These are phyloP conservation scores for Pithys albifrons DNA, from an alignment of 2,113 vertebrate species.

Conservation along the genomic window DNA sequence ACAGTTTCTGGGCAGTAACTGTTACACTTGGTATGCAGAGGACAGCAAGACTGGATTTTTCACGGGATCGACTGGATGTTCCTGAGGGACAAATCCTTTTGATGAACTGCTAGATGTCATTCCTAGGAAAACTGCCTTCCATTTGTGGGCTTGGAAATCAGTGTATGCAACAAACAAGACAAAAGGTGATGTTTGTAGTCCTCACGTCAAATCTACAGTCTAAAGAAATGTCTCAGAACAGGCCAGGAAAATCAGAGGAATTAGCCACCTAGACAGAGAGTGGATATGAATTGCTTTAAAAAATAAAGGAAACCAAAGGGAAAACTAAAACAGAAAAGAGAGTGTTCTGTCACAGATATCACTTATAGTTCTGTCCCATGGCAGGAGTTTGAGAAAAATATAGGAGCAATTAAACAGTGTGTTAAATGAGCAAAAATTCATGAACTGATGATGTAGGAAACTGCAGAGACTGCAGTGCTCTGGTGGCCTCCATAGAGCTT, in stretches of 20 bases:
- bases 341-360: not conserved
- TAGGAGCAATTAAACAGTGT: not conserved
- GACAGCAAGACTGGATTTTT: not conserved
- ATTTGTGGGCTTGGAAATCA: not conserved
- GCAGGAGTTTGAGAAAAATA: not conserved
- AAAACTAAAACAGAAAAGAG: not conserved
- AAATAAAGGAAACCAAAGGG: not conserved
- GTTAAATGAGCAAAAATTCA: not conserved
- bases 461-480: not conserved
- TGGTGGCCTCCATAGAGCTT: not conserved
- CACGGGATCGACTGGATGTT: not conserved
- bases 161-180: not conserved
- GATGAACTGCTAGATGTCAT: not conserved
- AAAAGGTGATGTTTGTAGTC: not conserved
- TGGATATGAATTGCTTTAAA: not conserved
- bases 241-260: not conserved
- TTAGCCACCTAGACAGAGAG: not conserved
- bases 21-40: not conserved
- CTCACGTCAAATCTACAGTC: not conserved
- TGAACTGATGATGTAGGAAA: accelerated
- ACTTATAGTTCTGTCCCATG: not conserved
- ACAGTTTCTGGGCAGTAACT: not conserved
- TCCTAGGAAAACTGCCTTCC: not conserved
- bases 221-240: not conserved
- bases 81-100: not conserved